A percentile compares a stretch with the other conserved stretches of the same genome.
Conservation (phyloP, 2,888 invertebrate genomes). For the Dasysyrphus tricinctus region DNA sequence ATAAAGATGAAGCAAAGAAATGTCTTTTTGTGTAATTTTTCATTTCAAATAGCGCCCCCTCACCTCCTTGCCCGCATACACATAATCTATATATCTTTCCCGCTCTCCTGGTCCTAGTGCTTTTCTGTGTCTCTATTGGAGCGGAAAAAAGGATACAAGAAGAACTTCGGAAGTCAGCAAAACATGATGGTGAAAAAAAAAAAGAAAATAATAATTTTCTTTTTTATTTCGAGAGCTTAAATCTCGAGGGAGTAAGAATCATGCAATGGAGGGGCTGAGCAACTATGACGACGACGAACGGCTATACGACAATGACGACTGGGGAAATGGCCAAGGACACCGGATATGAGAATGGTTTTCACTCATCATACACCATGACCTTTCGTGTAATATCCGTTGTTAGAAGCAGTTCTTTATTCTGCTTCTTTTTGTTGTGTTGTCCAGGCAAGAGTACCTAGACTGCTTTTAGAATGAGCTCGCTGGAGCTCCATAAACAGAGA, state of each 20-base stretch:
- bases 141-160: conserved; percentile 64
- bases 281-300: background rate
- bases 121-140: conserved; percentile 33
- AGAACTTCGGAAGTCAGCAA: conserved; percentile 57
- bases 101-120: background rate
- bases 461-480: conserved; percentile 50
- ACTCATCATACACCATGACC: conserved; percentile 65
- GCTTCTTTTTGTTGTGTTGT: conserved; percentile 34
- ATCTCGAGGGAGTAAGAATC: conserved; percentile 19
- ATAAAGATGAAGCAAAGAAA: conserved; percentile 31
- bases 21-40: conserved; percentile 69
- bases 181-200: conserved; percentile 47
- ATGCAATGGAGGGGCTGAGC: background rate
- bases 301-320: conserved; percentile 5
- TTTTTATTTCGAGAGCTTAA: conserved; percentile 43
- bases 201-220: conserved; percentile 52
- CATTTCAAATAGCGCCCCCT: conserved; percentile 48
- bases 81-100: background rate
- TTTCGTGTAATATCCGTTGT: conserved; percentile 66
- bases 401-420: conserved; percentile 16
- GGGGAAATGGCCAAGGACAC: conserved; percentile 45
- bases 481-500: conserved; percentile 55
- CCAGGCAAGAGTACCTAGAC: background rate
- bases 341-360: conserved; percentile 67
- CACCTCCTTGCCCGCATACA: background rate